Evolutionary conservation across 2,113 vertebrate species (phyloP), one percentile per base, ranked within the genome.

Genomic region (Mastomys coucha): DNA sequence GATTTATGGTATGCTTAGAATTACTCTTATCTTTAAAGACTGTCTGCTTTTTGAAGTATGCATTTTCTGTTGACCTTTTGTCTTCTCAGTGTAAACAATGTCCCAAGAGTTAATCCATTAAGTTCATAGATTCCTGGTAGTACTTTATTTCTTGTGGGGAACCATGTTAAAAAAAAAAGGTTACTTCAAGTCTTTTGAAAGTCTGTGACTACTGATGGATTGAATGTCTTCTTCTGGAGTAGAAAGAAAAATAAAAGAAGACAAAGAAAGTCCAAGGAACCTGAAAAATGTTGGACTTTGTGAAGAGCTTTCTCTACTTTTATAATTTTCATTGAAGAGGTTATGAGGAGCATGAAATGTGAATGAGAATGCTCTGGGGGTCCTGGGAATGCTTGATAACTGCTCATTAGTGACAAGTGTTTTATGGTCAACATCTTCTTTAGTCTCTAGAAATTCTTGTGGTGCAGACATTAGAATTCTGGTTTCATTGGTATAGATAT

Each of bases 231-330:
- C 49, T 60, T 96, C 56, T 92, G 36, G 70, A 84, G 5, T 20
- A 84, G 60, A 94, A 93, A 88, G 26, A 94, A 95, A 75, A 82
- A 53, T 22, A 65, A 72, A 69, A 80, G 63, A 89, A 70, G 22
- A 31, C n/a, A 73, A 84, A 75, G 45, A 26, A 58, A 5, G 33
- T 73, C 65, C n/a, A 39, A 95, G 24, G 86, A 91, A 2, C 45
- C 11, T 49, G 58, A 39, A 90, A 67, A 94, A 84, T 70, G 2
- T 85, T 0, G 0, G n/a, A n/a, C 39, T 89, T 31, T 88, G 11
- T 49, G 36, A 89, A 65, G 11, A n/a, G 33, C 42, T 95, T 53
- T 28, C 19, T 75, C 26, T 92, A 1, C 75, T n/a, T 77, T 45
- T 76, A 7, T 78, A 28, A 73, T 84, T 28, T 49, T 94, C 53